Percentiles rank a stretch among this genome's conserved stretches.
Evolutionary conservation across 2,113 vertebrate species (phyloP).

Genomic region (Apistogramma diplotaenia): DNA sequence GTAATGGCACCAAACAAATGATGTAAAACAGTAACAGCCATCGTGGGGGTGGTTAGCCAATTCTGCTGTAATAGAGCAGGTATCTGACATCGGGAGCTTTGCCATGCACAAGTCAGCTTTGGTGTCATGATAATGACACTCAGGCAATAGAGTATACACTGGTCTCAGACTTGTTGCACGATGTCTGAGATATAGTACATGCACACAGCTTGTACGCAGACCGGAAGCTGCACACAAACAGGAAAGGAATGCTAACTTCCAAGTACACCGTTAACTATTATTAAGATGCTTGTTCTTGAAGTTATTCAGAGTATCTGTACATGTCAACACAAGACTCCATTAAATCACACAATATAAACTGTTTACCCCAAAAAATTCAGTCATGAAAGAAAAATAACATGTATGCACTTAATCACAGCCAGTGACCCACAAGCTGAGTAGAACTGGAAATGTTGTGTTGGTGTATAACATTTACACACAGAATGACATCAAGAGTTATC

Average conservation of each 20-base stretch:
- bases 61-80: not conserved
- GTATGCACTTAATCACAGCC: not conserved
- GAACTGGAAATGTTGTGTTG: not conserved
- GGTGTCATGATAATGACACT: not conserved
- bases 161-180: not conserved
- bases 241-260: not conserved
- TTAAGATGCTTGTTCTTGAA: not conserved
- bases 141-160: not conserved
- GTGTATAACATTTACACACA: not conserved
- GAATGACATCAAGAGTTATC: not conserved
- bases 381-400: not conserved
- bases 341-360: not conserved
- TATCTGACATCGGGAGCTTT: not conserved
- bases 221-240: not conserved
- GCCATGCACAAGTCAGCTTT: not conserved
- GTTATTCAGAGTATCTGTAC: not conserved
- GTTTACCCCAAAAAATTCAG: not conserved
- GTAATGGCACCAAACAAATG: not conserved
- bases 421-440: not conserved
- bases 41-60: not conserved
- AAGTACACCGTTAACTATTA: rapidly evolving
- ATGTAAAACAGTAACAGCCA: not conserved
- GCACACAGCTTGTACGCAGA: too few relatives aligned
- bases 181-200: not conserved
- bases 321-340: not conserved